These are phyloP conservation scores for Epinotia brunnichana DNA, from an alignment of 2,888 invertebrate genomes.

Conservation along the genomic window DNA sequence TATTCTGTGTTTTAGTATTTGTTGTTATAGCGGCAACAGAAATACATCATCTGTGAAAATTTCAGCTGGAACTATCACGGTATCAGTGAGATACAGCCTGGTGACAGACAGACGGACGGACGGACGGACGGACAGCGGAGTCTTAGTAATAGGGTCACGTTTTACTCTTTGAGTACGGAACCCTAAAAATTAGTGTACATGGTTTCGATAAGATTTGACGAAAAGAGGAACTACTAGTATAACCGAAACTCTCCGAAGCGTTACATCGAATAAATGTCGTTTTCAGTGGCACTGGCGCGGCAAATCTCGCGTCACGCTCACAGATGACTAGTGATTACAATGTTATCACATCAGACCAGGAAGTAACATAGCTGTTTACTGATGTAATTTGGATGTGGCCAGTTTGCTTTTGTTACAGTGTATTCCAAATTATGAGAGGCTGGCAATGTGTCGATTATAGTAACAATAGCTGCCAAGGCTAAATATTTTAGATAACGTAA, in stretches of 20 bases:
- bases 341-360: not conserved
- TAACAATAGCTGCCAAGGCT: not conserved
- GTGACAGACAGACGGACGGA: too few species aligned
- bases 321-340: not conserved
- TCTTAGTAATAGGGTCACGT: too few species aligned
- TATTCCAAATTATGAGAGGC: not conserved
- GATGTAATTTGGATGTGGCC: not conserved
- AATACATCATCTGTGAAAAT: too few species aligned
- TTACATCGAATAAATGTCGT: not conserved
- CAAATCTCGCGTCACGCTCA: conserved; percentile 30
- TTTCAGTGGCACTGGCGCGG: conserved; percentile 31
- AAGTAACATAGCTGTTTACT: not conserved
- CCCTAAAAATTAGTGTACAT: too few species aligned
- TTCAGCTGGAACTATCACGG: too few species aligned
- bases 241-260: not conserved
- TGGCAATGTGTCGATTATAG: not conserved
- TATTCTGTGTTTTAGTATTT: too few species aligned
- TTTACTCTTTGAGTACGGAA: too few species aligned
- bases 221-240: not conserved
- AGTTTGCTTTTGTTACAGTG: not conserved
- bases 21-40: too few species aligned
- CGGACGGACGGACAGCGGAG: too few species aligned
- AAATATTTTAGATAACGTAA: not conserved
- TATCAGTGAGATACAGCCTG: too few species aligned
- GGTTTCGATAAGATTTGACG: not conserved